These are phyloP conservation scores for Carlito syrichta DNA, from an alignment of 2,113 vertebrate genomes.

Conservation along the genomic window DNA sequence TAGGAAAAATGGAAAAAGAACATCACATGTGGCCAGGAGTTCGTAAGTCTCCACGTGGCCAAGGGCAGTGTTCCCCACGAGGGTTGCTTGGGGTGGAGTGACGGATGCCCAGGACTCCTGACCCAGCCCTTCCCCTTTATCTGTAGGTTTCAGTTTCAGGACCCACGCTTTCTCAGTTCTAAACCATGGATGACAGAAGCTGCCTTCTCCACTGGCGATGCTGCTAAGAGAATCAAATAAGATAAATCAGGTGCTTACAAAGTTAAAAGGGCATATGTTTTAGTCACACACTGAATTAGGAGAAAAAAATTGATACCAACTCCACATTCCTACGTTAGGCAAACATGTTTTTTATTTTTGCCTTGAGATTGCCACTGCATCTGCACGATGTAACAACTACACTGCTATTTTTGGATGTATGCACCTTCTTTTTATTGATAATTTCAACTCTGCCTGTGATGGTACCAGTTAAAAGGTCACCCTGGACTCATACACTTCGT, in stretches of 20 bases:
- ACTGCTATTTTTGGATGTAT: background rate
- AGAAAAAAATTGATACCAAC: background rate
- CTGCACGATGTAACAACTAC: background rate
- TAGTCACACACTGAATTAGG: background rate
- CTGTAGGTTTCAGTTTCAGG: background rate
- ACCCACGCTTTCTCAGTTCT: background rate
- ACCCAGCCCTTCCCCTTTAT: fast-evolving
- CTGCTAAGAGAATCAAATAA: background rate
- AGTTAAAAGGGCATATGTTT: background rate
- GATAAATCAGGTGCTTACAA: background rate
- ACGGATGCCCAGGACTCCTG: background rate
- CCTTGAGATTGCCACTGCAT: background rate
- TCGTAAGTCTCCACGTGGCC: fast-evolving
- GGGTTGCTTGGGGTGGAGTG: too few relatives aligned
- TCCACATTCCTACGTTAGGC: background rate
- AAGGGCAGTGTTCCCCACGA: fast-evolving
- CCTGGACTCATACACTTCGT: background rate
- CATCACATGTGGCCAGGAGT: background rate
- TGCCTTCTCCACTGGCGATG: fast-evolving
- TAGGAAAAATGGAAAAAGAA: background rate
- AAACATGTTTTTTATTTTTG: background rate
- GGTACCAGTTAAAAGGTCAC: background rate
- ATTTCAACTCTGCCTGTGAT: background rate
- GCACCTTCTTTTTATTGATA: background rate
- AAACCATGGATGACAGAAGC: background rate